Evolutionary conservation across 1,140 invertebrate species (phyloP).

Genomic region (Mya arenaria): DNA sequence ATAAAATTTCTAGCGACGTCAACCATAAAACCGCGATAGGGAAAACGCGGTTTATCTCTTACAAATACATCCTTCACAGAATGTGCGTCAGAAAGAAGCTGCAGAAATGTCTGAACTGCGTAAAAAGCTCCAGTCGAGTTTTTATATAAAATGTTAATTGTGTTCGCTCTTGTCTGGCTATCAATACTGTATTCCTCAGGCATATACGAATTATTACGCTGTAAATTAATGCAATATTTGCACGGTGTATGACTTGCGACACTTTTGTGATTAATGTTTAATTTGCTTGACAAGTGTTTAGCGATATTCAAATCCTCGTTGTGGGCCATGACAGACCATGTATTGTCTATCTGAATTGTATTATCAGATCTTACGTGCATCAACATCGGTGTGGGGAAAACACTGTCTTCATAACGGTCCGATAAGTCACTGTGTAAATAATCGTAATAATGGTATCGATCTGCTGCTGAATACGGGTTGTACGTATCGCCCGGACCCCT

Average conservation of each 20-base stretch:
- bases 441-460: constrained; percentile 1
- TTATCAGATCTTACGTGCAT: not conserved
- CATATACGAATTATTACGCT: not conserved
- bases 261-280: not conserved
- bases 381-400: constrained; percentile 32
- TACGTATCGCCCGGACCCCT: constrained; percentile 1
- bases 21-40: constrained; percentile 76
- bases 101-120: constrained; percentile 65
- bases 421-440: not conserved
- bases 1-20: constrained; percentile 79
- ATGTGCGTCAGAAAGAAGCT: constrained; percentile 32
- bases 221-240: not conserved
- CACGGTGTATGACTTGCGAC: not conserved
- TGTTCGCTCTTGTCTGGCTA: constrained; percentile 22
- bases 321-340: constrained; percentile 8
- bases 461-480: constrained; percentile 14
- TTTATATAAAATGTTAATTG: constrained; percentile 55
- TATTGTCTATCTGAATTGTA: not conserved
- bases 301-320: not conserved
- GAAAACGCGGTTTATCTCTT: constrained; percentile 64
- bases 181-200: constrained; percentile 61
- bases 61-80: constrained; percentile 53
- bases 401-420: too few relatives aligned
- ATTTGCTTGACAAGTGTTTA: not conserved
- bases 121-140: constrained; percentile 58